Percentiles rank a stretch among this genome's conserved stretches.
Conservation (phyloP, 2,113 vertebrate species). For the Ibidorhyncha struthersii region DNA sequence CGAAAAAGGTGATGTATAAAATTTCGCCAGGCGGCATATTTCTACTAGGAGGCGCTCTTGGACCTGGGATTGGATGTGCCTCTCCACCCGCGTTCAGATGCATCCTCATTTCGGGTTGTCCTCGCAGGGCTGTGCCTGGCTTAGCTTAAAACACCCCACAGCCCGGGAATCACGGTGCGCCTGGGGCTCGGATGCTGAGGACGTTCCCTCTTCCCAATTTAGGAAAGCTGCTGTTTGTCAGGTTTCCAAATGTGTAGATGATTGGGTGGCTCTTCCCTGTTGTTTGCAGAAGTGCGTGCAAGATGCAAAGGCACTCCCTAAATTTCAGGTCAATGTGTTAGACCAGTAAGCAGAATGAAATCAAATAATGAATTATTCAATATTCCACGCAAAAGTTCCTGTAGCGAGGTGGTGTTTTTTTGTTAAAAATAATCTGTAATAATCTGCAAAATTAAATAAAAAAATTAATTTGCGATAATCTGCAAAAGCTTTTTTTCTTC, state of each 20-base stretch:
- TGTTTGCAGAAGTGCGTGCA: not conserved
- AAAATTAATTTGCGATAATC: not conserved
- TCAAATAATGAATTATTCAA: not conserved
- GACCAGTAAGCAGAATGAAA: not conserved
- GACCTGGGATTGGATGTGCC: not conserved
- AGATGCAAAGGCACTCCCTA: not conserved
- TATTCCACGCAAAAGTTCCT: not conserved
- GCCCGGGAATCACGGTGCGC: not conserved
- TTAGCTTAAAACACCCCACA: not conserved
- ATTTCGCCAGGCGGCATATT: not conserved
- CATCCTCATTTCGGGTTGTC: not conserved
- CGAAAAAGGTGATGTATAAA: too few species aligned
- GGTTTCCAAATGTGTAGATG: not conserved
- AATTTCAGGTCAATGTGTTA: not conserved
- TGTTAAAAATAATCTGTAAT: not conserved
- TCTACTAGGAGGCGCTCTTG: not conserved
- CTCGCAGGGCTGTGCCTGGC: rapidly evolving
- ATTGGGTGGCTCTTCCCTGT: not conserved
- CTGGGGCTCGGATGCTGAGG: not conserved
- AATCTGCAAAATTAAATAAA: too few species aligned
- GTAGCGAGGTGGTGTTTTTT: not conserved
- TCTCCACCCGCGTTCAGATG: not conserved
- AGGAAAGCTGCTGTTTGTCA: not conserved
- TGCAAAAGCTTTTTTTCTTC: not conserved
- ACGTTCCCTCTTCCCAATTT: not conserved